These are phyloP conservation scores for Crypturellus tataupa DNA, from an alignment of 2,797 vertebrate species.

Conservation along the genomic window DNA sequence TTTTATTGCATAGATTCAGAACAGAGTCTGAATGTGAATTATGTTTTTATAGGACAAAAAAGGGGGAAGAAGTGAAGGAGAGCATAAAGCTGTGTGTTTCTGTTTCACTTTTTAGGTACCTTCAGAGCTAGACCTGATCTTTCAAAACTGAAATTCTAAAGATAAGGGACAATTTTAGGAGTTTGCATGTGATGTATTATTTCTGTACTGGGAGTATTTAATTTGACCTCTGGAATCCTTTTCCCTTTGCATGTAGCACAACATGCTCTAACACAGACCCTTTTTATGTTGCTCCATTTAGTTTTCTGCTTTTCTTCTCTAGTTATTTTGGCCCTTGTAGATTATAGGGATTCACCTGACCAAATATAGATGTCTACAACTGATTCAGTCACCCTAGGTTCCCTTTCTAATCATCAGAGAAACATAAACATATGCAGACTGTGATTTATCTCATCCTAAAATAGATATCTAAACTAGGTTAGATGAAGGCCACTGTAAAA, in stretches of 20 bases:
- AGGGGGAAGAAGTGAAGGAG: neutral
- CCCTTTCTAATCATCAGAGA: conserved; percentile 43
- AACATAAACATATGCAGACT: conserved; percentile 44
- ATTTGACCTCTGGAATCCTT: neutral
- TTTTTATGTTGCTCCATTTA: neutral
- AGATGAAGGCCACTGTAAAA: conserved; percentile 3
- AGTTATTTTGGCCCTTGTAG: conserved; percentile 15
- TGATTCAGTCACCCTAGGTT: conserved; percentile 23
- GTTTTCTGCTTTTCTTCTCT: conserved; percentile 19
- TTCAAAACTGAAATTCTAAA: neutral
- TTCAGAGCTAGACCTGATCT: neutral
- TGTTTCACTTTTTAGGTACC: neutral
- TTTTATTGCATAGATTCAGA: conserved; percentile 11
- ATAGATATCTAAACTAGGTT: conserved; percentile 40
- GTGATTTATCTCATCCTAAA: conserved; percentile 43
- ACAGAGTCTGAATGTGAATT: neutral
- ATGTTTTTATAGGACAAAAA: neutral
- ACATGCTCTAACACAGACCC: neutral
- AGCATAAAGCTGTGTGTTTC: neutral
- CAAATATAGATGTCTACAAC: conserved; percentile 61
- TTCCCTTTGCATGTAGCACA: neutral
- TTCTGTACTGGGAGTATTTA: neutral
- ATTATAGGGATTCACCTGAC: conserved; percentile 53
- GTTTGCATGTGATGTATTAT: neutral
- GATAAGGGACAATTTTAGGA: neutral